These are phyloP conservation scores for Idaea aversata DNA, from an alignment of 2,888 invertebrate genomes.

Conservation along the genomic window DNA sequence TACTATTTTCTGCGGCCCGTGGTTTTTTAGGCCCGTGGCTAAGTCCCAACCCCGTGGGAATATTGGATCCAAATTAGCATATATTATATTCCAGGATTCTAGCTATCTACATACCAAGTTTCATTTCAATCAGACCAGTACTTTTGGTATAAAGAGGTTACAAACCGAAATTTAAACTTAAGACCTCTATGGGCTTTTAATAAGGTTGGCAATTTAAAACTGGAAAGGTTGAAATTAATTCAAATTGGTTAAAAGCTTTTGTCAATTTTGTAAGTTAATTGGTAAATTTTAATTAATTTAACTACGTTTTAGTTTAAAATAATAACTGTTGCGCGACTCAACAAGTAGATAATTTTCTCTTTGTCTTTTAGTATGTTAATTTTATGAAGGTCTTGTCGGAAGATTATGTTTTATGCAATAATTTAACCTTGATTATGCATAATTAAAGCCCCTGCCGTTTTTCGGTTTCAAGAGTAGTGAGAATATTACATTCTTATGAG, in stretches of 20 bases:
- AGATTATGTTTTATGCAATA: neutral
- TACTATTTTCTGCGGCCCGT: too few relatives aligned
- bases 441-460: too few relatives aligned
- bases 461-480: too few relatives aligned
- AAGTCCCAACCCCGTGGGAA: too few relatives aligned
- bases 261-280: neutral
- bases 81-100: too few relatives aligned
- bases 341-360: neutral
- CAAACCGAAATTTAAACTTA: too few relatives aligned
- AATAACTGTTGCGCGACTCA: neutral
- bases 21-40: too few relatives aligned
- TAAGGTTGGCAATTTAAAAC: neutral
- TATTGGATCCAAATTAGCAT: too few relatives aligned
- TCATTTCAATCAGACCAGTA: too few relatives aligned
- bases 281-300: neutral
- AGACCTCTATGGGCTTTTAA: neutral
- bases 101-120: too few relatives aligned
- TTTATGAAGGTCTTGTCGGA: neutral
- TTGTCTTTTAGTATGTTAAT: neutral
- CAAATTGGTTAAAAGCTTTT: neutral
- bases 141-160: too few relatives aligned
- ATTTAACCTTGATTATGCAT: neutral
- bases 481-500: too few relatives aligned
- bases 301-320: neutral
- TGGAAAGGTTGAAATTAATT: neutral